These are phyloP conservation scores for Leptodirus hochenwartii DNA, from an alignment of 2,888 invertebrate species.

Conservation along the genomic window DNA sequence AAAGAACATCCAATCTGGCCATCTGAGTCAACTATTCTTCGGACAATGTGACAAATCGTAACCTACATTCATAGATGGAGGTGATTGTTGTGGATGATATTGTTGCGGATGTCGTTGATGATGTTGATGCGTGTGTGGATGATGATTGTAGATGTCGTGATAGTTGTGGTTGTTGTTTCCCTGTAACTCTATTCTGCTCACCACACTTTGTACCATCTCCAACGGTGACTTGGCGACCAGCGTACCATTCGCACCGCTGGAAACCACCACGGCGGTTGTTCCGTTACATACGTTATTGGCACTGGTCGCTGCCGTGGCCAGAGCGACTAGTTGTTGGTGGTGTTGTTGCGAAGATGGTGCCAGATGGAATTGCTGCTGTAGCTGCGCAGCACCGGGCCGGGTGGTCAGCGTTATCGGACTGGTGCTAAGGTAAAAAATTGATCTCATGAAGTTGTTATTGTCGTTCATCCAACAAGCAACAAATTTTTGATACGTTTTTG, in stretches of 20 bases:
- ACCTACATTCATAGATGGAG: too few species aligned
- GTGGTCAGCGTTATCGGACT: constrained; percentile 24
- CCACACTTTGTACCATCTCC: constrained; percentile 63
- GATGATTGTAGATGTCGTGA: too few species aligned
- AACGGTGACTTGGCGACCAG: constrained; percentile 41
- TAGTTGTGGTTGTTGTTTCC: too few species aligned
- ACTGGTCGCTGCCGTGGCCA: constrained; percentile 18
- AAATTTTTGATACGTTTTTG: too few species aligned
- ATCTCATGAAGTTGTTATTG: constrained; percentile 58
- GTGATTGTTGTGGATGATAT: too few species aligned
- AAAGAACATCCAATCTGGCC: too few species aligned
- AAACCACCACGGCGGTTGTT: constrained; percentile 26
- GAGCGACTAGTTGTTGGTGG: not conserved
- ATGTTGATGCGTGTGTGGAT: constrained; percentile 7
- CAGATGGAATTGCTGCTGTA: too few species aligned
- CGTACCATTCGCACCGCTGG: not conserved
- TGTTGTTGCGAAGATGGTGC: constrained; percentile 13
- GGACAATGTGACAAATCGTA: too few species aligned
- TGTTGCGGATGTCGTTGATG: constrained; percentile 17
- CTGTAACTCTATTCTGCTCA: constrained; percentile 48
- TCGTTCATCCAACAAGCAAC: constrained; percentile 55
- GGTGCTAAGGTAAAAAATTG: too few species aligned
- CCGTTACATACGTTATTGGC: constrained; percentile 27
- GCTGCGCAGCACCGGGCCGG: too few species aligned
- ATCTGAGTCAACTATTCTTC: too few species aligned